Conservation (phyloP, 2,113 vertebrate genomes). For the Hippopotamus amphibius region DNA sequence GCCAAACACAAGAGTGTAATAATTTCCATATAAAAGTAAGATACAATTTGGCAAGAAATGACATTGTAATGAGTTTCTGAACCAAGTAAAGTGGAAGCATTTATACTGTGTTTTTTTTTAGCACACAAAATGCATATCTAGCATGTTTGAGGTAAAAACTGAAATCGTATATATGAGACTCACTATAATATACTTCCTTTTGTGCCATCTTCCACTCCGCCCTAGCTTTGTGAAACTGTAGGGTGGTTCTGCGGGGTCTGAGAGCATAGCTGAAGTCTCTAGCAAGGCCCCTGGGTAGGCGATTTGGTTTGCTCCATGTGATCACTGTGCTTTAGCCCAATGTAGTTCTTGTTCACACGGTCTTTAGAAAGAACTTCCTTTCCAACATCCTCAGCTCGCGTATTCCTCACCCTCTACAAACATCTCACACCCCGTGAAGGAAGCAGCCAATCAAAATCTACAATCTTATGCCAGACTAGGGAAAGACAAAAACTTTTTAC, state of each 20-base stretch:
- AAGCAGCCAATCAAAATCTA: neutral
- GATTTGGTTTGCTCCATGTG: neutral
- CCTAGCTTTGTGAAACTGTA: neutral
- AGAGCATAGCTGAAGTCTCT: neutral
- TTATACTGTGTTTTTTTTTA: neutral
- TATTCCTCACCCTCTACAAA: neutral
- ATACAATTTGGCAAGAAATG: neutral
- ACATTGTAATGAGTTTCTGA: neutral
- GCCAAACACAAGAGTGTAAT: no score
- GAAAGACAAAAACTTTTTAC: neutral
- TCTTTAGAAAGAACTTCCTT: constrained; percentile 15
- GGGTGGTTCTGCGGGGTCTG: neutral
- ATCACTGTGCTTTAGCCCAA: neutral
- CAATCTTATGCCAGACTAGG: neutral
- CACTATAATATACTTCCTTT: neutral
- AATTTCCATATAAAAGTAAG: neutral
- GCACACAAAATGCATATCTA: neutral
- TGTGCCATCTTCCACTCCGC: neutral
- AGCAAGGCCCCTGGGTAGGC: neutral
- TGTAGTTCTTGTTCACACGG: neutral
- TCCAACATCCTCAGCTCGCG: neutral
- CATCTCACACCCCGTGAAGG: neutral
- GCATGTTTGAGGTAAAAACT: neutral
- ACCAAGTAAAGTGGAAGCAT: neutral
- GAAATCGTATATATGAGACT: neutral